Conservation (phyloP, 2,888 invertebrate genomes). For the Lacanobia oleracea region DNA sequence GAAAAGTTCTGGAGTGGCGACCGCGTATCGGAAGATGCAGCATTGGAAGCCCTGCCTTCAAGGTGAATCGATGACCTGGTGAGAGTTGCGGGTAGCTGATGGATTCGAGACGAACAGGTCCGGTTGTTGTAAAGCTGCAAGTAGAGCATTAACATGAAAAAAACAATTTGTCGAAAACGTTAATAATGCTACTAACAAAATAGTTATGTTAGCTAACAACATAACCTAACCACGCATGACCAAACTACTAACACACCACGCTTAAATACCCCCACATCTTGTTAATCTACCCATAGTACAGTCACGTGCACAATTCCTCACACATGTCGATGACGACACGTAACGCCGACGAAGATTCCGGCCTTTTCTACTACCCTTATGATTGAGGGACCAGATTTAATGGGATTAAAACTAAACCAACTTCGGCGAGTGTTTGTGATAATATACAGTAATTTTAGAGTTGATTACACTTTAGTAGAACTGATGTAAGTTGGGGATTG, state of each 20-base stretch:
- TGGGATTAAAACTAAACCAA: slow-evolving; percentile 64
- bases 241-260: not conserved
- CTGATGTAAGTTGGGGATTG: slow-evolving; percentile 51
- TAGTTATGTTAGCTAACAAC: not conserved
- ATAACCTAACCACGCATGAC: not conserved
- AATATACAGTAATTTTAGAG: slow-evolving; percentile 53
- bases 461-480: slow-evolving; percentile 54
- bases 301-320: slow-evolving; percentile 59
- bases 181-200: too few species aligned
- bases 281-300: slow-evolving; percentile 47
- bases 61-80: too few species aligned
- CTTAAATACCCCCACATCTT: slow-evolving; percentile 19
- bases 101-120: too few species aligned
- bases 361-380: slow-evolving; percentile 62
- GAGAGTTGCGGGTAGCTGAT: too few species aligned
- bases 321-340: slow-evolving; percentile 58
- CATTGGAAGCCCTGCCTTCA: too few species aligned
- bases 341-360: slow-evolving; percentile 54
- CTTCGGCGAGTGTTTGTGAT: slow-evolving; percentile 46
- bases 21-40: too few species aligned
- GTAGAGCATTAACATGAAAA: too few species aligned
- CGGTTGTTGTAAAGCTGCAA: too few species aligned
- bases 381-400: slow-evolving; percentile 67
- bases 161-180: too few species aligned
- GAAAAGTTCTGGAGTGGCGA: too few species aligned